Conservation (phyloP, 92 coral and sea anemone genomes). For the Bergia sp. region DNA sequence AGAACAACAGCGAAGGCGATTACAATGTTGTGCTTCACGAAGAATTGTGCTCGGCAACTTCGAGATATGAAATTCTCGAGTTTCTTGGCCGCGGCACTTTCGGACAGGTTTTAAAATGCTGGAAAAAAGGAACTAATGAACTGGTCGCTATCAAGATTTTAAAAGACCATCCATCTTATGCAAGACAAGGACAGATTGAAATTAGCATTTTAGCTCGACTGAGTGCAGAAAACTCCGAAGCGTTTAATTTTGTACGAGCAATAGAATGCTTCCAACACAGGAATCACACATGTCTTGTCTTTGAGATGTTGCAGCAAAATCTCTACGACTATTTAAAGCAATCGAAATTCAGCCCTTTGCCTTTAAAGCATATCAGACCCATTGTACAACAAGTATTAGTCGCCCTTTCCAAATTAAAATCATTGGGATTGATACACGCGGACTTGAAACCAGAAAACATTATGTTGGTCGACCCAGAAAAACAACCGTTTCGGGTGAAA, state of each 20-base stretch:
- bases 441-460: constrained; percentile 97
- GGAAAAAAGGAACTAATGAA: constrained; percentile 99
- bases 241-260: constrained; percentile 97
- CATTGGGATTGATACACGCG: constrained; percentile 94
- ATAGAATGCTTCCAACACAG: constrained; percentile 96
- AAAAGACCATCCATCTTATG: constrained; percentile 98
- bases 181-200: constrained; percentile 97
- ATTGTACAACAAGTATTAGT: constrained; percentile 97
- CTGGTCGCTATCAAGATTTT: constrained; percentile 92
- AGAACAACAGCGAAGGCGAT: constrained; percentile 93
- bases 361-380: constrained; percentile 91
- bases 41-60: constrained; percentile 88
- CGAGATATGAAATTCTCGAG: constrained; percentile 93
- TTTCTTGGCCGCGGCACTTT: constrained; percentile 99
- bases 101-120: constrained; percentile 97
- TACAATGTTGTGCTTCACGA: constrained; percentile 94
- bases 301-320: constrained; percentile 97
- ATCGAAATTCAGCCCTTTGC: constrained; percentile 93
- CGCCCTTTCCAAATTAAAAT: constrained; percentile 89
- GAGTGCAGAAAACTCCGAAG: constrained; percentile 98
- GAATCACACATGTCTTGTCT: constrained; percentile 95
- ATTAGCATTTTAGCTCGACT: constrained; percentile 92
- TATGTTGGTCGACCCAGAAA: constrained; percentile 96
- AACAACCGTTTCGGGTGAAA: constrained; percentile 94
- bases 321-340: constrained; percentile 95